Conservation (phyloP, 2,888 invertebrate genomes). For the Heteropelma amictum region DNA sequence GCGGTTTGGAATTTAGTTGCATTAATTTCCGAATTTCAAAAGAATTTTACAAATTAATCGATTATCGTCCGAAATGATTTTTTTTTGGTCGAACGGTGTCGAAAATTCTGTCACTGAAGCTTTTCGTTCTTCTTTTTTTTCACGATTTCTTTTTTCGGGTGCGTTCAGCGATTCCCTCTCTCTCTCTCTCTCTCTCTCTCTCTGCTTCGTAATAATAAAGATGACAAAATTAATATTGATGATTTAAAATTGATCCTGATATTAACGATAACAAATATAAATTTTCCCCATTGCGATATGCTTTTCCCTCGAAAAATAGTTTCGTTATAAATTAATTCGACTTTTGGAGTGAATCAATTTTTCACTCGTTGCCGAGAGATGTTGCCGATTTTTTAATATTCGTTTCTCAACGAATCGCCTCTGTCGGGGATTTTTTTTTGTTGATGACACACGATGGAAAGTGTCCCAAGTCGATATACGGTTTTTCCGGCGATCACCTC, state of each 20-base stretch:
- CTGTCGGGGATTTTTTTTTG: not conserved
- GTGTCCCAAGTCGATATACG: conserved; percentile 22
- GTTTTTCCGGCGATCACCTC: conserved; percentile 25
- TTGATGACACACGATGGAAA: not conserved
- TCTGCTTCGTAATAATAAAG: not conserved
- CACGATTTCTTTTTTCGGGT: not conserved
- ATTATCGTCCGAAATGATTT: conserved; percentile 1
- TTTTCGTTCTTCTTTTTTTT: conserved; percentile 20
- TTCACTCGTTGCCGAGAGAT: too few relatives aligned
- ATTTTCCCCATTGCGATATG: too few relatives aligned
- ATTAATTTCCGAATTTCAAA: not conserved
- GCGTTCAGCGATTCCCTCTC: not conserved
- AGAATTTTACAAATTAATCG: not conserved
- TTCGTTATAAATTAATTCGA: too few relatives aligned
- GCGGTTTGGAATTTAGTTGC: too few relatives aligned
- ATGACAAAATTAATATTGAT: too few relatives aligned
- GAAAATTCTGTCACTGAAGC: conserved; percentile 1
- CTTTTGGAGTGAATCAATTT: too few relatives aligned
- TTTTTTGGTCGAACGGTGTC: conserved; percentile 13
- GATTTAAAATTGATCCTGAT: too few relatives aligned
- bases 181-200: not conserved
- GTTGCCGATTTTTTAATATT: too few relatives aligned
- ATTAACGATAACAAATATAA: too few relatives aligned
- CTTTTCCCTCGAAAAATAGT: too few relatives aligned
- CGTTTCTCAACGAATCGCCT: too few relatives aligned